Conservation (phyloP, 2,797 vertebrate species). For the Paguma larvata region DNA sequence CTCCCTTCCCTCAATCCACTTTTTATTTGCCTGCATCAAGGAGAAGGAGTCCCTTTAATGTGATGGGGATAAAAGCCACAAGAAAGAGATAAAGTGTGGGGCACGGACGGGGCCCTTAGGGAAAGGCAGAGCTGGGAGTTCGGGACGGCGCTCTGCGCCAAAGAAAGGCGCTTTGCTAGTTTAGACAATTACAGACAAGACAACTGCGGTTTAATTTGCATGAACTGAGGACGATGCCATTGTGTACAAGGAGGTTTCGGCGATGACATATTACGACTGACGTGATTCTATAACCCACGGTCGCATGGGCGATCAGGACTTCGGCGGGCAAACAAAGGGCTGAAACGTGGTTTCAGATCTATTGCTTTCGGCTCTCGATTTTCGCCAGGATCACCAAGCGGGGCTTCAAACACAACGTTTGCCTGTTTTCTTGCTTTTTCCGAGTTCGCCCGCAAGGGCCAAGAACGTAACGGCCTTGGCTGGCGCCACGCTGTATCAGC, state of each 20-base stretch:
- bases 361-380: not conserved
- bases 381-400: not conserved
- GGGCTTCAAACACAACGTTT: not conserved
- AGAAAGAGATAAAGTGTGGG: slow-evolving; percentile 75
- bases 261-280: slow-evolving; percentile 68
- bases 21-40: slow-evolving; percentile 80
- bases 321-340: not conserved
- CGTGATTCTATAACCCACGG: slow-evolving; percentile 57
- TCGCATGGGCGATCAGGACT: slow-evolving; percentile 52
- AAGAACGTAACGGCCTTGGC: not conserved
- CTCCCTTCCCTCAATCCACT: slow-evolving; percentile 77
- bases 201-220: slow-evolving; percentile 75
- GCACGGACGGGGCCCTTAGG: slow-evolving; percentile 49
- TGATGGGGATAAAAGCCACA: slow-evolving; percentile 79
- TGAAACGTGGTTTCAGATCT: not conserved
- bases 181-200: slow-evolving; percentile 83
- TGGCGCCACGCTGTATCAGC: fast-evolving
- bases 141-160: slow-evolving; percentile 63
- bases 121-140: slow-evolving; percentile 34
- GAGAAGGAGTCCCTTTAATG: slow-evolving; percentile 78
- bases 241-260: slow-evolving; percentile 54
- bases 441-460: not conserved
- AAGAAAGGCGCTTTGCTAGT: slow-evolving; percentile 70
- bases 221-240: slow-evolving; percentile 69
- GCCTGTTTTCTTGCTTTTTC: not conserved